These are phyloP conservation scores for Drosophila malerkotliana DNA, from an alignment of 1,140 invertebrate genomes.

Conservation along the genomic window DNA sequence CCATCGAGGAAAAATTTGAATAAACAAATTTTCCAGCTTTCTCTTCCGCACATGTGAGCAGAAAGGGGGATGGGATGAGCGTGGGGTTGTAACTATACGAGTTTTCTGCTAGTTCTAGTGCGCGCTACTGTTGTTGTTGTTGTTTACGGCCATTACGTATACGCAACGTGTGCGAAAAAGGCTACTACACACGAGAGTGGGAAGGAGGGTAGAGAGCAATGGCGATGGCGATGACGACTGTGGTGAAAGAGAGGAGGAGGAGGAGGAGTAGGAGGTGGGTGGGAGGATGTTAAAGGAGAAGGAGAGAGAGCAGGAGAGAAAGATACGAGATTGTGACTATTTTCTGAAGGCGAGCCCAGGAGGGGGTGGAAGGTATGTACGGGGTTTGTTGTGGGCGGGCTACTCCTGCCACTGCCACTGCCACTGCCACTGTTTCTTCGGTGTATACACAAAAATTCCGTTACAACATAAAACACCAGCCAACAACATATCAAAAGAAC, in stretches of 20 bases:
- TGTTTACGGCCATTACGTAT: conserved; percentile 76
- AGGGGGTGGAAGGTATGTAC: background rate
- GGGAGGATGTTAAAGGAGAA: conserved; percentile 19
- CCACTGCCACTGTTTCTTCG: conserved; percentile 4
- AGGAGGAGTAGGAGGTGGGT: background rate
- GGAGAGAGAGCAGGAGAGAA: conserved; percentile 20
- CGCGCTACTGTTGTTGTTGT: conserved; percentile 37
- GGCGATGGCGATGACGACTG: conserved; percentile 6
- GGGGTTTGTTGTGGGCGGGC: background rate
- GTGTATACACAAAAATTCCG: conserved; percentile 67
- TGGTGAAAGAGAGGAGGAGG: conserved; percentile 1
- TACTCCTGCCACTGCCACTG: background rate
- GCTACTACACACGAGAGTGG: conserved; percentile 53
- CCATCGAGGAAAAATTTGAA: conserved; percentile 61
- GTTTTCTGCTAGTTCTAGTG: conserved; percentile 26
- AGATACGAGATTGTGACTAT: conserved; percentile 45
- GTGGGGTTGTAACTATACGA: conserved; percentile 41
- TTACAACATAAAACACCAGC: conserved; percentile 39
- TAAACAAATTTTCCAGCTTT: conserved; percentile 66
- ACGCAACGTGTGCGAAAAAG: conserved; percentile 77
- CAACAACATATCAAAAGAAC: conserved; percentile 28
- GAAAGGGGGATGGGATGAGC: background rate
- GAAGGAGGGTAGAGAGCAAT: conserved; percentile 2
- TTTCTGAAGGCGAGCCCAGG: conserved; percentile 16
- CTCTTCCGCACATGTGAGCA: conserved; percentile 8